These are phyloP conservation scores for Tortrix viridana DNA, from an alignment of 2,888 invertebrate species.

Conservation along the genomic window DNA sequence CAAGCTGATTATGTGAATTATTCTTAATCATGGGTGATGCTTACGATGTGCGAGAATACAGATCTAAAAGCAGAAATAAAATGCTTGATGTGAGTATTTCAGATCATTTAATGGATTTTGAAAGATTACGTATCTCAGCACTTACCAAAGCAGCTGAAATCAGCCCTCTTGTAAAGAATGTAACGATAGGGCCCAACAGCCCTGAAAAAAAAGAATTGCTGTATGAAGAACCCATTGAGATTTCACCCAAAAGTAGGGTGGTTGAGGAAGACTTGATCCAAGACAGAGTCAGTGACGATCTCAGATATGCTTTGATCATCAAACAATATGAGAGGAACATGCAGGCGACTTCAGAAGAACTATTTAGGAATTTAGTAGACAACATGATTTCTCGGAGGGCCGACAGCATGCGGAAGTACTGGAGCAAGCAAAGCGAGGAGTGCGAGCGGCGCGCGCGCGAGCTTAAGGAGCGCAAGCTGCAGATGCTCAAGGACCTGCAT, in stretches of 20 bases:
- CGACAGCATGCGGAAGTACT: conserved; percentile 62
- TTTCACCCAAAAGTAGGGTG: conserved; percentile 21
- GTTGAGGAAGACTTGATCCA: conserved; percentile 59
- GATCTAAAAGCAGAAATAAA: conserved; percentile 46
- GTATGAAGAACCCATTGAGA: conserved; percentile 43
- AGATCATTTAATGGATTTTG: conserved; percentile 69
- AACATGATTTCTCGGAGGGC: conserved; percentile 66
- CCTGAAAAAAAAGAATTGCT: conserved; percentile 48
- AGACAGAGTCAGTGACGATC: conserved; percentile 66
- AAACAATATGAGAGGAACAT: conserved; percentile 65
- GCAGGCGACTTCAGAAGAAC: conserved; percentile 58
- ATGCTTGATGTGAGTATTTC: conserved; percentile 61
- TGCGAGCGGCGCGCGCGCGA: conserved; percentile 70
- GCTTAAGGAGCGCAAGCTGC: conserved; percentile 65
- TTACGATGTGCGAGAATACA: conserved; percentile 10
- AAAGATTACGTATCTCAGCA: conserved; percentile 83
- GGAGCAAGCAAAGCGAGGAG: conserved; percentile 66
- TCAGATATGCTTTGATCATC: conserved; percentile 64
- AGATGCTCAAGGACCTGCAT: conserved; percentile 71
- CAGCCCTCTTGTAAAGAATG: conserved; percentile 76
- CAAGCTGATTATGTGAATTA: neutral
- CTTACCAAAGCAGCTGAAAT: conserved; percentile 84
- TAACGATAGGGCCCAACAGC: conserved; percentile 80
- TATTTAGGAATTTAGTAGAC: conserved; percentile 65
- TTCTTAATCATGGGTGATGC: conserved; percentile 20